Percentiles rank a stretch among this genome's conserved stretches.
phyloP scores from a whole-genome alignment of 2,797 vertebrate species.

The Acanthopagrus latus region DNA sequence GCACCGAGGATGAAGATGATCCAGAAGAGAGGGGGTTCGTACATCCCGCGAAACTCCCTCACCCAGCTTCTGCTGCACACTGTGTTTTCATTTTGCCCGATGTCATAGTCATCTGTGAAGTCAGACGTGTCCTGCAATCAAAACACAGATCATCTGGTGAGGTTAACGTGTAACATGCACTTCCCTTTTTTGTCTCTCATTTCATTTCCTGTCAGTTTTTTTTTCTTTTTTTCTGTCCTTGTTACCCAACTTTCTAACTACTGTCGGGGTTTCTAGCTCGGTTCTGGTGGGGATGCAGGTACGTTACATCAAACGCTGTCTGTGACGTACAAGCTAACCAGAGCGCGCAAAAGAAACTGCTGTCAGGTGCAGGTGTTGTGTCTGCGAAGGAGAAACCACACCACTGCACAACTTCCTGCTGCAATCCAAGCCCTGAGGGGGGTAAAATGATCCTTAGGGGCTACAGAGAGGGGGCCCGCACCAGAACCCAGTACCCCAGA shows the following conservation, averaged over 20 bases:
- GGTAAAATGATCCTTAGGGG: conserved; percentile 63
- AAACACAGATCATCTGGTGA: conserved; percentile 13
- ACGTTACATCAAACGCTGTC: conserved; percentile 54
- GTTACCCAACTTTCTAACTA: conserved; percentile 26
- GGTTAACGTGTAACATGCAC: too few species aligned
- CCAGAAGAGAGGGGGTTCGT: conserved; percentile 88
- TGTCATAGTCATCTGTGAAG: neutral
- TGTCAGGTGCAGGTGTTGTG: conserved; percentile 78
- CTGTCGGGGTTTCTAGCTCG: conserved; percentile 43
- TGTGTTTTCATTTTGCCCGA: accelerated
- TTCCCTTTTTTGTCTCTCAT: neutral
- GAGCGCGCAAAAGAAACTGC: conserved; percentile 23
- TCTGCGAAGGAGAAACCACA: conserved; percentile 80
- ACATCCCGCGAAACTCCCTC: conserved; percentile 81
- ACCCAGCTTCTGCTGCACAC: conserved; percentile 82
- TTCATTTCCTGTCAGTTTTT: conserved; percentile 63
- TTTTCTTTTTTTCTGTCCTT: neutral
- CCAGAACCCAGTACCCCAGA: conserved; percentile 42
- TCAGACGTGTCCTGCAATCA: conserved; percentile 50
- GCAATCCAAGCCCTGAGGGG: conserved; percentile 47
- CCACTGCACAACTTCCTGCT: conserved; percentile 80
- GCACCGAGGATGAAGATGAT: conserved; percentile 88
- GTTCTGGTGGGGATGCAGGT: conserved; percentile 23
- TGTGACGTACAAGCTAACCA: conserved; percentile 70
- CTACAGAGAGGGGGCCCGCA: conserved; percentile 55